Evolutionary conservation across 2,888 invertebrate species (phyloP).

Genomic region (Rotaria magnacalcarata): DNA sequence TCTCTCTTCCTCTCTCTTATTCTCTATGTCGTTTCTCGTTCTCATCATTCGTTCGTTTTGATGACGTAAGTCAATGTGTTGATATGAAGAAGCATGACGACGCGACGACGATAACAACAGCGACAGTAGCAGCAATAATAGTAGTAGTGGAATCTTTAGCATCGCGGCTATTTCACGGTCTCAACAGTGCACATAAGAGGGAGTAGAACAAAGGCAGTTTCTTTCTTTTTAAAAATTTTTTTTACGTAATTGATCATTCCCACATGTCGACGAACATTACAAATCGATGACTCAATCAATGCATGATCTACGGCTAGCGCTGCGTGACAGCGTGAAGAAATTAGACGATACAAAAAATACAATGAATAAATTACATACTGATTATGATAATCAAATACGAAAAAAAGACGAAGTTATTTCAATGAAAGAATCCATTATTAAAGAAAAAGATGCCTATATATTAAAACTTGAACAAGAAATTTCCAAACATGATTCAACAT

Average conservation of each 20-base stretch:
- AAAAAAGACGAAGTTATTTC: slow-evolving; percentile 46
- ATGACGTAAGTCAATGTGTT: slow-evolving; percentile 25
- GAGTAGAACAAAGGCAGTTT: not conserved
- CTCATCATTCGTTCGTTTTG: not conserved
- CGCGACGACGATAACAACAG: slow-evolving; percentile 17
- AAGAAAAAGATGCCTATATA: slow-evolving; percentile 44
- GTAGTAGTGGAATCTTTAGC: not conserved
- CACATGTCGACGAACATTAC: not conserved
- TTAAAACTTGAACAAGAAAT: slow-evolving; percentile 38
- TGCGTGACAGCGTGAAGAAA: not conserved
- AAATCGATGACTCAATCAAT: slow-evolving; percentile 15
- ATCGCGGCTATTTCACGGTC: not conserved
- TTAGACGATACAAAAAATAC: slow-evolving; percentile 12
- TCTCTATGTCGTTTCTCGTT: not conserved
- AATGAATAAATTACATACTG: not conserved
- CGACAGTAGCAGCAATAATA: not conserved
- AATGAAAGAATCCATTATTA: slow-evolving; percentile 44
- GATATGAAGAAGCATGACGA: slow-evolving; percentile 11
- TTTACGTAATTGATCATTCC: slow-evolving; percentile 7
- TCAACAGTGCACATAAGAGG: not conserved
- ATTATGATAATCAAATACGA: slow-evolving; percentile 30
- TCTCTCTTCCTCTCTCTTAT: not conserved
- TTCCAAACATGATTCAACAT: slow-evolving; percentile 16
- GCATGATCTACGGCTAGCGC: not conserved
- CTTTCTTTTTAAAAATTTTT: not conserved